Conservation (phyloP, 2,797 vertebrate species). For the Mus minutoides region DNA sequence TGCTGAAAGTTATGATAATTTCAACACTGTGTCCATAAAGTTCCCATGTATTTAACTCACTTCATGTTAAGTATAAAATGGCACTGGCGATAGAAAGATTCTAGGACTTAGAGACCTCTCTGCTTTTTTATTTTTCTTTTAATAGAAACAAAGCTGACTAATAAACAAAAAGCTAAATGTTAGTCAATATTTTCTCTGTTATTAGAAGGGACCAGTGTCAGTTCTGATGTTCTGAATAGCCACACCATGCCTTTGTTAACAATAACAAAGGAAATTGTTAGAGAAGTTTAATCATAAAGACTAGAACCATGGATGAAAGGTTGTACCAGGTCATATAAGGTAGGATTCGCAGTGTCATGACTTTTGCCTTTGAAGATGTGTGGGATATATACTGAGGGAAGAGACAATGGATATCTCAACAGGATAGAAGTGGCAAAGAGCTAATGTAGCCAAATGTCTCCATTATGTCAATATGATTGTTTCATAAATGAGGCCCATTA, state of each 20-base stretch:
- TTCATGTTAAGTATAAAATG: slow-evolving; percentile 19
- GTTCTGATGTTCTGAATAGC: background rate
- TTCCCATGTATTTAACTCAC: slow-evolving; percentile 10
- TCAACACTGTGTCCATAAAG: slow-evolving; percentile 31
- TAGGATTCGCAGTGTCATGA: background rate
- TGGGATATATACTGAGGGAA: background rate
- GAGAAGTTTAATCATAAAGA: background rate
- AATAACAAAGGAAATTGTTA: background rate
- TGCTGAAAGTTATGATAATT: slow-evolving; percentile 47
- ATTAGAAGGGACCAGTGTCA: background rate
- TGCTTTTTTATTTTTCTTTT: slow-evolving; percentile 1
- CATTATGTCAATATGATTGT: background rate
- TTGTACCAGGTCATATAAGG: background rate
- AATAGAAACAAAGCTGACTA: slow-evolving; percentile 5
- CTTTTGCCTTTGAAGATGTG: slow-evolving; percentile 16
- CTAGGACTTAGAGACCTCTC: background rate
- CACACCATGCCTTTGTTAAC: background rate
- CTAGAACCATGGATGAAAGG: background rate
- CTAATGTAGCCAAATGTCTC: background rate
- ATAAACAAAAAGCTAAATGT: slow-evolving; percentile 18
- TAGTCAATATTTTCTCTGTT: background rate
- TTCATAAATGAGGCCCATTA: slow-evolving; percentile 1
- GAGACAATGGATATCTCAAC: background rate
- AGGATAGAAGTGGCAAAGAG: background rate
- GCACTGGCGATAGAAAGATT: background rate